Evolutionary conservation across 1,140 invertebrate species (phyloP).

Genomic region (Acromyrmex echinatior): DNA sequence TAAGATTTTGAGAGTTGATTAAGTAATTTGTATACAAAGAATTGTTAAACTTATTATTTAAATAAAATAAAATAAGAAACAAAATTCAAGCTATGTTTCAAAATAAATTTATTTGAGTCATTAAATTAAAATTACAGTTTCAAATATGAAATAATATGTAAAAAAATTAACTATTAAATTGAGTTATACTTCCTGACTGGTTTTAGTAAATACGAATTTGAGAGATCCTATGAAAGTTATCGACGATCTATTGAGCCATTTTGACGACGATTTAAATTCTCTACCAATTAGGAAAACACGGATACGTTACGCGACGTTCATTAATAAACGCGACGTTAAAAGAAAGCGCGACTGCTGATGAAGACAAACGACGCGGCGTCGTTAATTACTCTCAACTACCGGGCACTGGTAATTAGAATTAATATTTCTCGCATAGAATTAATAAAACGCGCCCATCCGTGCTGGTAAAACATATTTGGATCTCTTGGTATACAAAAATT

Average conservation of each 20-base stretch:
- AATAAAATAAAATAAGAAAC: not conserved
- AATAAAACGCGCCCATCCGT: constrained; percentile 21
- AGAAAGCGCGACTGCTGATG: constrained; percentile 53
- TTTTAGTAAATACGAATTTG: not conserved
- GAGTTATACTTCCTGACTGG: not conserved
- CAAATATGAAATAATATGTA: not conserved
- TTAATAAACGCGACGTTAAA: constrained; percentile 40
- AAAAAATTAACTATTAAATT: not conserved
- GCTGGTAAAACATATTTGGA: constrained; percentile 22
- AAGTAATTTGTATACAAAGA: not conserved
- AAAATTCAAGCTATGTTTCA: not conserved
- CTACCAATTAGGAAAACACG: constrained; percentile 26
- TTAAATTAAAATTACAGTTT: not conserved
- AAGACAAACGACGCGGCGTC: constrained; percentile 61
- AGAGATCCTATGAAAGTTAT: not conserved
- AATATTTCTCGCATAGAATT: constrained; percentile 54
- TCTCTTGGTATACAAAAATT: constrained; percentile 13
- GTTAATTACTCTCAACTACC: constrained; percentile 62
- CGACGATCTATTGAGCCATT: constrained; percentile 44
- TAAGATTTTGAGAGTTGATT: not conserved
- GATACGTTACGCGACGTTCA: constrained; percentile 19
- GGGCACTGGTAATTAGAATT: constrained; percentile 66
- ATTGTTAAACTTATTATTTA: not conserved
- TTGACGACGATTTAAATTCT: constrained; percentile 43
- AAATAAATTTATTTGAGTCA: not conserved